Conservation (phyloP, 2,888 invertebrate species). For the Synanthedon vespiformis region DNA sequence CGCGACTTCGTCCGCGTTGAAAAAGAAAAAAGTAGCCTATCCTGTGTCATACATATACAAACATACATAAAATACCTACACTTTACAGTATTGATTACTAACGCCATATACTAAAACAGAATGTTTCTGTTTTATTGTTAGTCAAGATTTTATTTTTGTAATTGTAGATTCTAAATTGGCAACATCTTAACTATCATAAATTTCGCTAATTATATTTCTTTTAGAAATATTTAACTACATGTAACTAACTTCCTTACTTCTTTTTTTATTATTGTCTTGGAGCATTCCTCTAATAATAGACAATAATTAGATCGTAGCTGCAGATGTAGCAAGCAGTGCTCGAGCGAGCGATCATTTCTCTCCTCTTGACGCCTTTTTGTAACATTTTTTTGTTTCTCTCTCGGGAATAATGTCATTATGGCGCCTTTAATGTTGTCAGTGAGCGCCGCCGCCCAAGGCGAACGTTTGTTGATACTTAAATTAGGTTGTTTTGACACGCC, state of each 20-base stretch:
- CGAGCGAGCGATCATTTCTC: slow-evolving; percentile 34
- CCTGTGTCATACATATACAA: too few relatives aligned
- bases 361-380: slow-evolving; percentile 62
- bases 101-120: too few relatives aligned
- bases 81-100: too few relatives aligned
- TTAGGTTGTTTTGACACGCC: slow-evolving; percentile 70
- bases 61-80: too few relatives aligned
- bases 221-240: neutral
- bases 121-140: too few relatives aligned
- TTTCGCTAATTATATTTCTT: too few relatives aligned
- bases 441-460: slow-evolving; percentile 64
- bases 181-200: too few relatives aligned
- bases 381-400: slow-evolving; percentile 57
- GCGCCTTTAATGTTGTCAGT: slow-evolving; percentile 70
- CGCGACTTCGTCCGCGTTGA: too few relatives aligned
- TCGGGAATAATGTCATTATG: slow-evolving; percentile 69
- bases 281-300: too few relatives aligned
- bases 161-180: too few relatives aligned
- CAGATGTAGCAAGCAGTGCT: slow-evolving; percentile 19
- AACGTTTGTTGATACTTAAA: slow-evolving; percentile 71
- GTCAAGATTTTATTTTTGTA: too few relatives aligned
- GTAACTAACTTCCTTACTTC: neutral
- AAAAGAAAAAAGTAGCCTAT: too few relatives aligned
- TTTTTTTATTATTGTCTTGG: neutral
- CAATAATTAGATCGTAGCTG: slow-evolving; percentile 48